Evolutionary conservation across 2,888 invertebrate species (phyloP).

Genomic region (Entomobrya proxima): DNA sequence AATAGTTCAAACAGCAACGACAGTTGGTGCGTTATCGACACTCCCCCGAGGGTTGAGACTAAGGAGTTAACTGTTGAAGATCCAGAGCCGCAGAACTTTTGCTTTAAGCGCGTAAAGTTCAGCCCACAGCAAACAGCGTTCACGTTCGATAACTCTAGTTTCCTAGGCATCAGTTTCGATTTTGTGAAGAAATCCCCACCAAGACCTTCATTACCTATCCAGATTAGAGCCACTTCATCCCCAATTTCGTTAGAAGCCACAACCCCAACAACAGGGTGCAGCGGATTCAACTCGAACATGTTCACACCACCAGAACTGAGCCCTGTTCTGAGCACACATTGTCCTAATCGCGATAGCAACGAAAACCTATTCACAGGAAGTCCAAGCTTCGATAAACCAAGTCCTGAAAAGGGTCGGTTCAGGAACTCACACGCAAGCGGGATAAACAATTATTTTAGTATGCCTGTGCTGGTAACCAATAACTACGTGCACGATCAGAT

Average conservation of each 20-base stretch:
- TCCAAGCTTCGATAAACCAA: neutral
- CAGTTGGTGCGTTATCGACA: constrained; percentile 21
- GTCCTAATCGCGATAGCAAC: neutral
- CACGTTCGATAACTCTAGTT: constrained; percentile 37
- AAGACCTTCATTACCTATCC: too few relatives aligned
- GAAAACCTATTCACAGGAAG: neutral
- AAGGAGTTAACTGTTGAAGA: neutral
- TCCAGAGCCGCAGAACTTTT: neutral
- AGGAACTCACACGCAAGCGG: neutral
- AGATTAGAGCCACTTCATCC: neutral
- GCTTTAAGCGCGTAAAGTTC: constrained; percentile 20
- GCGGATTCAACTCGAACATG: constrained; percentile 11
- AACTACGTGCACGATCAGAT: neutral
- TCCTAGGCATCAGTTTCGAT: constrained; percentile 15
- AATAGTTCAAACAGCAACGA: neutral
- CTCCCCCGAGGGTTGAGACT: neutral
- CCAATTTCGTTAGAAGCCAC: neutral
- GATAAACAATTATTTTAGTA: neutral
- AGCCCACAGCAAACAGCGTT: neutral
- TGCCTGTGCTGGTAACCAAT: neutral
- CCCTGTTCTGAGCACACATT: neutral
- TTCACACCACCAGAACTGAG: neutral
- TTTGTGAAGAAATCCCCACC: neutral
- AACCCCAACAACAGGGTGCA: neutral
- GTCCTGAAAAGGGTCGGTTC: constrained; percentile 8